Evolutionary conservation across 2,888 invertebrate species (phyloP), one percentile per base, ranked within the genome.

Genomic region (Hirtodrosophila confusa): DNA sequence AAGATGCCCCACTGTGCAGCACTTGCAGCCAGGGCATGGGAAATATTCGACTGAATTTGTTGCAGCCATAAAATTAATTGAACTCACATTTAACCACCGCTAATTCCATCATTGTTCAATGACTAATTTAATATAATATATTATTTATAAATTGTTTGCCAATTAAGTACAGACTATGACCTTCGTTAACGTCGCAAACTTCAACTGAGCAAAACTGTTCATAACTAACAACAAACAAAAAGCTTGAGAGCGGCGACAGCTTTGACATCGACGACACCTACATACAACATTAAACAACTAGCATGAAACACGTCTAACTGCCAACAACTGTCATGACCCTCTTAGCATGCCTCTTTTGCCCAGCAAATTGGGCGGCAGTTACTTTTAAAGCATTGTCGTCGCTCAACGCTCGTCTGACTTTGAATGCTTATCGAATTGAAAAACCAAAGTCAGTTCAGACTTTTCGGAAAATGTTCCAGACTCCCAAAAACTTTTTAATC

Each of bases 401-500:
- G 33, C 61, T 61, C 57, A 54, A 54, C 45, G 35, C 61, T 10
- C 33, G 29, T 39, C 66, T 51, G 57, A 29, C 36, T 43, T 37
- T 55, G 50, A 45, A 50, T 58, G 43, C 37, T 51, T 31, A 53
- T 66, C 66, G 60, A 67, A 58, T 67, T 67, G 51, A 41, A 60
- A 43, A 67, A 67, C 53, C 53, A 36, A 67, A 44, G 35, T 67
- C 41, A 36, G 48, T 36, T 41, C 53, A 24, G 51, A 12, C 6
- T 24, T 5, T 24, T 50, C 12, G 10, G 27, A 11, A 12, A 12
- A 12, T 8, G 4, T 17, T 39, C 36, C 48, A 8, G 57, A 35
- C 44, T 17, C 9, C 31, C 39, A 36, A 48, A 53, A 66, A 79
- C 76, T 76, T 79, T 77, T 75, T 78, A 64, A 74, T 80, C 74